Conservation (phyloP, 2,797 vertebrate species). For the Phaenicophaeus curvirostris region DNA sequence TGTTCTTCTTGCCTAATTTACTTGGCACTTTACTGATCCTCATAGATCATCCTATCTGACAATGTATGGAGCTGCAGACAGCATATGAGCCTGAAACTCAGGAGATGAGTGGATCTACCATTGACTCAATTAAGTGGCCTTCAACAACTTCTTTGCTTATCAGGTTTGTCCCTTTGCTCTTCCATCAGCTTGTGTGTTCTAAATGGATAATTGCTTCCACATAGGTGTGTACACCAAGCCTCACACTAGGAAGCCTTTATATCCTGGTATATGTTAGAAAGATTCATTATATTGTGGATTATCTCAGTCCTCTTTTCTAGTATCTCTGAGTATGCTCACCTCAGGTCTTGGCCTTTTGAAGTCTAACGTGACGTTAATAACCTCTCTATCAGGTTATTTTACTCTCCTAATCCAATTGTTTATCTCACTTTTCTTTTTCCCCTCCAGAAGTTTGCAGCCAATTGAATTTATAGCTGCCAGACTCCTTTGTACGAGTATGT, state of each 20-base stretch:
- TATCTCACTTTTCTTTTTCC: background rate
- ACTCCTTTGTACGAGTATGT: background rate
- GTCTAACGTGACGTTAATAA: background rate
- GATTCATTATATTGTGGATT: background rate
- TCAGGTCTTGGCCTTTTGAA: background rate
- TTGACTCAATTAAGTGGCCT: background rate
- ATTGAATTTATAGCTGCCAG: background rate
- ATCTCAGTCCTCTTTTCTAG: background rate
- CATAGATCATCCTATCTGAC: background rate
- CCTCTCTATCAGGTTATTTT: background rate
- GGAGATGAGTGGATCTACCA: background rate
- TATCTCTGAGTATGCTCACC: background rate
- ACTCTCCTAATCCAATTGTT: background rate
- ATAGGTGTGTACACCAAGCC: background rate
- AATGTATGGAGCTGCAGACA: fast-evolving
- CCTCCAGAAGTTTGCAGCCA: background rate
- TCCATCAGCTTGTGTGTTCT: background rate
- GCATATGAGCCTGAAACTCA: background rate
- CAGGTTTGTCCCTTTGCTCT: background rate
- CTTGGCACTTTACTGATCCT: background rate
- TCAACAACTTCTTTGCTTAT: background rate
- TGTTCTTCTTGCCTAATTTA: background rate
- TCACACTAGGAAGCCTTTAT: background rate
- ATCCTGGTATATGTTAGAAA: background rate
- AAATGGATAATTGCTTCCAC: background rate